Conservation (phyloP, 2,113 vertebrate genomes). For the Leucopsar rothschildi region DNA sequence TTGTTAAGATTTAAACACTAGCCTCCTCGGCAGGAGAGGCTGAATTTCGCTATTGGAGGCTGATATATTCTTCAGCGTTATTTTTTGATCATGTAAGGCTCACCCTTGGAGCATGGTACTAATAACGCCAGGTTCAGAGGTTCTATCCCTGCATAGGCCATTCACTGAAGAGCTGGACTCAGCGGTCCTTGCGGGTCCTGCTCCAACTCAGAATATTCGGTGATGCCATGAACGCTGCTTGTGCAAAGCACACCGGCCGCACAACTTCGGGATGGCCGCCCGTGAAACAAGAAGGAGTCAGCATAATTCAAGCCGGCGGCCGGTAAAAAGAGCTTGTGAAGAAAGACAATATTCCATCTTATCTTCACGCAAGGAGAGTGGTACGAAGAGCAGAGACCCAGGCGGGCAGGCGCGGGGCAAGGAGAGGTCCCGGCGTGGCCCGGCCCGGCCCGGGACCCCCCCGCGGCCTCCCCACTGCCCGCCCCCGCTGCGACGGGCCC, state of each 20-base stretch:
- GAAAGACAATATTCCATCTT: accelerated
- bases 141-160: too few species aligned
- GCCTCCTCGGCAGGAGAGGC: accelerated
- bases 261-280: accelerated
- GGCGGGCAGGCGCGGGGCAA: not conserved
- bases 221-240: not conserved
- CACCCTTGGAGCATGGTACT: not conserved
- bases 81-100: not conserved
- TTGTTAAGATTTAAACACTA: not conserved
- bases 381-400: not conserved
- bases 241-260: not conserved
- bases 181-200: accelerated
- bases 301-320: accelerated
- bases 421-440: not conserved
- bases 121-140: accelerated
- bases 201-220: not conserved
- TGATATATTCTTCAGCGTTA: accelerated
- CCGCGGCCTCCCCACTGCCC: not conserved
- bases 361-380: accelerated
- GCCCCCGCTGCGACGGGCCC: not conserved
- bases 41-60: not conserved
- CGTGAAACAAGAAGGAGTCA: not conserved
- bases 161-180: too few species aligned
- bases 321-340: not conserved
- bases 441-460: not conserved